A percentile compares a stretch with the other conserved stretches of the same genome.
phyloP scores from a whole-genome alignment of 2,888 invertebrate species.

The Drosophila flavopinicola region DNA sequence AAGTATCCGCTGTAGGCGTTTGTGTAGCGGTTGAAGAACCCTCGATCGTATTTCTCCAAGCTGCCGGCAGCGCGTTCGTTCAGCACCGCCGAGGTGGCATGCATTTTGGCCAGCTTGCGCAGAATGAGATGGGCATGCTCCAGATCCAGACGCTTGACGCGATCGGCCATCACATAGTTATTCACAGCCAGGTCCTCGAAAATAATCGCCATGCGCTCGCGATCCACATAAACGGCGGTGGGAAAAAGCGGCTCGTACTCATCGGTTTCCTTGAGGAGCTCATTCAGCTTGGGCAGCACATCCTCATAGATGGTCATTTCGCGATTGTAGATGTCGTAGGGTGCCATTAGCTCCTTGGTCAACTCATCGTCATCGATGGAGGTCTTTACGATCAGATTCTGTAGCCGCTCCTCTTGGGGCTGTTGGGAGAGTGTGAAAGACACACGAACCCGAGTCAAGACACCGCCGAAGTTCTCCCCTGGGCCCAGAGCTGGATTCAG shows the following conservation, averaged over 20 bases:
- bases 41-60: conserved; percentile 80
- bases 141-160: conserved; percentile 83
- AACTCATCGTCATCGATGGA: conserved; percentile 79
- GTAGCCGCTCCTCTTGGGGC: conserved; percentile 20
- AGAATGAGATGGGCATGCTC: conserved; percentile 84
- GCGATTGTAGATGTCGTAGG: conserved; percentile 82
- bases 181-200: conserved; percentile 81
- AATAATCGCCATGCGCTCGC: conserved; percentile 73
- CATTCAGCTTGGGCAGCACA: conserved; percentile 79
- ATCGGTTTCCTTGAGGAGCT: conserved; percentile 67
- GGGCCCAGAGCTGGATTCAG: conserved; percentile 76
- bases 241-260: conserved; percentile 79
- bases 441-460: conserved; percentile 70
- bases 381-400: conserved; percentile 76
- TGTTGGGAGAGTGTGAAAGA: conserved; percentile 46
- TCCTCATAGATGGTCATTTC: conserved; percentile 83
- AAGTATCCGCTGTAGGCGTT: conserved; percentile 80
- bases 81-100: conserved; percentile 85
- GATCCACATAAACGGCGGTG: conserved; percentile 77
- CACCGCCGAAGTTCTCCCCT: conserved; percentile 82
- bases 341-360: conserved; percentile 72
- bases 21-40: conserved; percentile 82
- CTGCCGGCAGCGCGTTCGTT: conserved; percentile 80
- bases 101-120: conserved; percentile 85
- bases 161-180: conserved; percentile 80